Evolutionary conservation across 2,113 vertebrate species (phyloP).

Genomic region (Cryptotis parvus): DNA sequence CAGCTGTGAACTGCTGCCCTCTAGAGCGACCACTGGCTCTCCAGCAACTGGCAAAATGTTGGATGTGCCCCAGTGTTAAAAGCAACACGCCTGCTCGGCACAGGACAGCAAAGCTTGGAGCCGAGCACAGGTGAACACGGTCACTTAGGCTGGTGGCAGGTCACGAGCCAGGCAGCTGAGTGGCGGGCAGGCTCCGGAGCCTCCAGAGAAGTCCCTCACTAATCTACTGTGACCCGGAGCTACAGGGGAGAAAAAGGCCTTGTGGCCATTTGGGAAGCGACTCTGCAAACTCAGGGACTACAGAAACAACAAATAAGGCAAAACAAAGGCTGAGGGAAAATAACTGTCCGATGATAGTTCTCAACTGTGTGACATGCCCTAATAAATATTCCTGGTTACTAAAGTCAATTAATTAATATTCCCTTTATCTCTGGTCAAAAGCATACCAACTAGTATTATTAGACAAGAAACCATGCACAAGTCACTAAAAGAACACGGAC

Average conservation of each 20-base stretch:
- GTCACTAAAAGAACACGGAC: background rate
- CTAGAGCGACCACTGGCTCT: no score
- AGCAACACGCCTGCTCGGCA: no score
- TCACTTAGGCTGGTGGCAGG: no score
- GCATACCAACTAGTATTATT: background rate
- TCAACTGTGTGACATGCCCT: background rate
- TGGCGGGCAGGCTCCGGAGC: no score
- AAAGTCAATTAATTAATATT: background rate
- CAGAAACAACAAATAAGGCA: background rate
- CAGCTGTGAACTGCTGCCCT: no score
- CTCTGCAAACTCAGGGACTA: background rate
- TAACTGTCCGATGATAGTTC: background rate
- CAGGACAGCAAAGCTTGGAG: no score
- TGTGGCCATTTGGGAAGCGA: background rate
- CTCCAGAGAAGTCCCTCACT: background rate
- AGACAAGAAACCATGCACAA: background rate
- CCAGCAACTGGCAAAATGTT: no score
- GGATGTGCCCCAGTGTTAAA: no score
- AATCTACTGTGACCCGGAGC: constrained; percentile 1
- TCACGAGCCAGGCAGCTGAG: no score
- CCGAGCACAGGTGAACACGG: no score
- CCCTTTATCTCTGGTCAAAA: background rate
- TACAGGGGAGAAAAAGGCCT: background rate
- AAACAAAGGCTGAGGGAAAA: background rate
- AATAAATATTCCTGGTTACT: background rate